These are phyloP conservation scores for Trachelus tabidus DNA, from an alignment of 2,888 invertebrate genomes.

Conservation along the genomic window DNA sequence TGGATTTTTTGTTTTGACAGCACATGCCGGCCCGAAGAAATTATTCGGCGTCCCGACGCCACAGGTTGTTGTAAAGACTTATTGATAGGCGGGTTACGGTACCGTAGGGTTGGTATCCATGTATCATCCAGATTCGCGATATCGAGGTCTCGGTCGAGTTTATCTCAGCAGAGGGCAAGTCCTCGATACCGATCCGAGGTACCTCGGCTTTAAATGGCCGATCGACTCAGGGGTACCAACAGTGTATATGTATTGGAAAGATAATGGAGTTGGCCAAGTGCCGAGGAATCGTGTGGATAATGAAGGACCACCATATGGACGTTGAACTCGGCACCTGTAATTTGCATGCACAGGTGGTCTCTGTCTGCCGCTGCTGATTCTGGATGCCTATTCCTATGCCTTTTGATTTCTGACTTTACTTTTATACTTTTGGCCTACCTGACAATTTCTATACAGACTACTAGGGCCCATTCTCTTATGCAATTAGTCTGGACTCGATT, in stretches of 20 bases:
- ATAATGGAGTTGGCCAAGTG: conserved; percentile 2
- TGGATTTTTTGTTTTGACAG: not conserved
- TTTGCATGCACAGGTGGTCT: conserved; percentile 49
- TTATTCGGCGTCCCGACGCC: not conserved
- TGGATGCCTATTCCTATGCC: not conserved
- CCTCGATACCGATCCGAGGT: too few species aligned
- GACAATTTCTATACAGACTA: too few species aligned
- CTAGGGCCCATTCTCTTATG: too few species aligned
- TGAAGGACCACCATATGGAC: conserved; percentile 40
- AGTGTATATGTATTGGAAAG: not conserved
- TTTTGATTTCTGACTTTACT: too few species aligned
- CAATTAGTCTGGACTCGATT: too few species aligned
- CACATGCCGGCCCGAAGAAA: not conserved
- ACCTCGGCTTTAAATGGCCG: not conserved
- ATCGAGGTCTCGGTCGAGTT: too few species aligned
- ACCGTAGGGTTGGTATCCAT: too few species aligned
- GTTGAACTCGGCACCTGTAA: conserved; percentile 40
- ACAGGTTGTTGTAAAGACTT: too few species aligned
- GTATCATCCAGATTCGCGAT: too few species aligned
- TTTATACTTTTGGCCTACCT: too few species aligned
- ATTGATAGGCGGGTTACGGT: too few species aligned
- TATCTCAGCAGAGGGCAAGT: too few species aligned
- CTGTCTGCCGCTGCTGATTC: conserved; percentile 26
- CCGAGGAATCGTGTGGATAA: conserved; percentile 44
- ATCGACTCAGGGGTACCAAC: not conserved